These are phyloP conservation scores for Pantelozetes paolii DNA, from an alignment of 2,888 invertebrate species.

Conservation along the genomic window DNA sequence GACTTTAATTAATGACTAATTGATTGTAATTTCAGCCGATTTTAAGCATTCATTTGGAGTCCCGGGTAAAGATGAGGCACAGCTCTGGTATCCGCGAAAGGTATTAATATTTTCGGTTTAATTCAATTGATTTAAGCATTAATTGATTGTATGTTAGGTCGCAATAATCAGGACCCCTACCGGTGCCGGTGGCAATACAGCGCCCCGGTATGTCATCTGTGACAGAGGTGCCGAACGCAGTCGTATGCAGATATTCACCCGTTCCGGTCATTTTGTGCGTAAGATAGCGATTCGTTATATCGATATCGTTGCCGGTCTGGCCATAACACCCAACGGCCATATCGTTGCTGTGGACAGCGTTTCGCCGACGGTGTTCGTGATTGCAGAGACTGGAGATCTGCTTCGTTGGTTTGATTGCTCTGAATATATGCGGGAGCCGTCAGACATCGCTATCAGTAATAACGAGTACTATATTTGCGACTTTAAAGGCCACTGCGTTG, in stretches of 20 bases:
- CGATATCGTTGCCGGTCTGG: constrained; percentile 76
- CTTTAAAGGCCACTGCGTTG: constrained; percentile 96
- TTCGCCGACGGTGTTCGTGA: constrained; percentile 90
- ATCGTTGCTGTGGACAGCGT: constrained; percentile 97
- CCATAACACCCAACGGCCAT: constrained; percentile 83
- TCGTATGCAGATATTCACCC: constrained; percentile 95
- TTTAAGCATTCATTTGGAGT: constrained; percentile 92
- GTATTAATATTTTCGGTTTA: constrained; percentile 55
- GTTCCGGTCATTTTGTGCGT: constrained; percentile 89
- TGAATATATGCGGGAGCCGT: constrained; percentile 95
- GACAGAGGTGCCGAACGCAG: constrained; percentile 94
- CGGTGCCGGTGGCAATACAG: neutral
- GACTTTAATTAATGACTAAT: neutral
- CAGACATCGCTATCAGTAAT: constrained; percentile 89
- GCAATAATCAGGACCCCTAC: constrained; percentile 38
- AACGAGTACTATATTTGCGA: constrained; percentile 77
- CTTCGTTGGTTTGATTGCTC: constrained; percentile 96
- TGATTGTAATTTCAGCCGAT: constrained; percentile 53
- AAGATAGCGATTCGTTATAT: constrained; percentile 76
- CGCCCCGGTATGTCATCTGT: constrained; percentile 70
- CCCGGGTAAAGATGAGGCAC: constrained; percentile 91
- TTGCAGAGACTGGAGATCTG: constrained; percentile 84
- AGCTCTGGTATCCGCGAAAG: constrained; percentile 94
- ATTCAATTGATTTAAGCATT: neutral
- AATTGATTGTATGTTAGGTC: constrained; percentile 38